phyloP scores from a whole-genome alignment of 1,140 invertebrate genomes.

The Eciton burchellii region DNA sequence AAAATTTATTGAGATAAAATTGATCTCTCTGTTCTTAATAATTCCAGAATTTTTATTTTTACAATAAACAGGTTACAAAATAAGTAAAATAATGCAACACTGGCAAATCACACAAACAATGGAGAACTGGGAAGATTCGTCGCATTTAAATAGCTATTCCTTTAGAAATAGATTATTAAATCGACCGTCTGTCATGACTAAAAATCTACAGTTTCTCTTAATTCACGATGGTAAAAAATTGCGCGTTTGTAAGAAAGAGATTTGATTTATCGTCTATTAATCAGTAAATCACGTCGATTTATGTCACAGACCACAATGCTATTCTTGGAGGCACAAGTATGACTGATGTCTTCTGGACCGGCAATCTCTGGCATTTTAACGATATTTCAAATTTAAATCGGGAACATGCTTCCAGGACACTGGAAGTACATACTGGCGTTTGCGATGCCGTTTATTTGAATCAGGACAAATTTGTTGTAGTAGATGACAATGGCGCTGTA shows the following conservation, averaged over 20 bases:
- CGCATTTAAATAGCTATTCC: slow-evolving; percentile 77
- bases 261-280: slow-evolving; percentile 9
- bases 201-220: slow-evolving; percentile 78
- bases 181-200: slow-evolving; percentile 66
- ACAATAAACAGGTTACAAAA: too few relatives aligned
- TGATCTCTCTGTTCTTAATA: neutral
- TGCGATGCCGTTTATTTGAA: slow-evolving; percentile 72
- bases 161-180: slow-evolving; percentile 78
- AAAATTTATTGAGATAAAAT: neutral
- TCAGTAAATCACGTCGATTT: neutral
- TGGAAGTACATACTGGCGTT: slow-evolving; percentile 76
- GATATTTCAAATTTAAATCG: slow-evolving; percentile 71
- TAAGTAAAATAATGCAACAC: neutral
- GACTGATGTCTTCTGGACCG: slow-evolving; percentile 81
- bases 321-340: slow-evolving; percentile 82
- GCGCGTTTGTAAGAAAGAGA: neutral
- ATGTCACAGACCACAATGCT: slow-evolving; percentile 78
- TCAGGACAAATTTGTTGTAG: slow-evolving; percentile 77
- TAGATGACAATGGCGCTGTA: slow-evolving; percentile 82
- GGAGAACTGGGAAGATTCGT: slow-evolving; percentile 41
- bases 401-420: slow-evolving; percentile 59
- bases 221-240: slow-evolving; percentile 78
- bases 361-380: slow-evolving; percentile 79
- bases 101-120: slow-evolving; percentile 13
- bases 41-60: too few relatives aligned